Conservation (phyloP, 2,797 vertebrate species). For the Huso huso region DNA sequence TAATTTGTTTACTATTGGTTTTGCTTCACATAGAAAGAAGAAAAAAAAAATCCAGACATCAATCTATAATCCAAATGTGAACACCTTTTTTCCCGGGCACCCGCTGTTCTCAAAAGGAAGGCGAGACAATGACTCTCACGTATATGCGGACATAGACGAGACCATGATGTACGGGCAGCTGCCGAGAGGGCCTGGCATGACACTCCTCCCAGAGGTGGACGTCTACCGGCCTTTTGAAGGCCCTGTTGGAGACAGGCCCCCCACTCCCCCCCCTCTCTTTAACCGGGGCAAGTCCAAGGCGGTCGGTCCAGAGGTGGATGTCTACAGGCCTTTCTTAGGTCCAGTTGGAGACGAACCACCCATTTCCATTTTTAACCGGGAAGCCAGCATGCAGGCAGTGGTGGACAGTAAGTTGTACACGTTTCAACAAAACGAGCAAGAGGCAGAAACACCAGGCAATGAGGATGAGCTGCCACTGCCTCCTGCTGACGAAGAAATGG, state of each 20-base stretch:
- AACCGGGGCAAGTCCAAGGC: neutral
- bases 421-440: slow-evolving; percentile 50
- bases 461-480: slow-evolving; percentile 31
- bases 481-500: neutral
- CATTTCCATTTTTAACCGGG: slow-evolving; percentile 58
- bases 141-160: slow-evolving; percentile 84
- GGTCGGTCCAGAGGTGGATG: slow-evolving; percentile 48
- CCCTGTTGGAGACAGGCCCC: slow-evolving; percentile 35
- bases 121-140: slow-evolving; percentile 70
- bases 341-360: slow-evolving; percentile 50
- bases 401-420: slow-evolving; percentile 70
- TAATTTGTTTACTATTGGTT: neutral
- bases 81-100: slow-evolving; percentile 58
- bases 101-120: slow-evolving; percentile 57
- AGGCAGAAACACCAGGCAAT: slow-evolving; percentile 37
- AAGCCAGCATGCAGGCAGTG: slow-evolving; percentile 45
- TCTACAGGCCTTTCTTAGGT: slow-evolving; percentile 66
- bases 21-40: slow-evolving; percentile 47
- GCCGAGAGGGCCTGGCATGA: slow-evolving; percentile 45
- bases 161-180: slow-evolving; percentile 72
- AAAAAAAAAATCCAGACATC: slow-evolving; percentile 45
- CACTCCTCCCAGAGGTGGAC: slow-evolving; percentile 46
- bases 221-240: slow-evolving; percentile 63
- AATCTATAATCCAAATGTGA: slow-evolving; percentile 69
- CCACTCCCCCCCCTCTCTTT: slow-evolving; percentile 40